These are phyloP conservation scores for Chauna torquata DNA, from an alignment of 2,113 vertebrate species.

Conservation along the genomic window DNA sequence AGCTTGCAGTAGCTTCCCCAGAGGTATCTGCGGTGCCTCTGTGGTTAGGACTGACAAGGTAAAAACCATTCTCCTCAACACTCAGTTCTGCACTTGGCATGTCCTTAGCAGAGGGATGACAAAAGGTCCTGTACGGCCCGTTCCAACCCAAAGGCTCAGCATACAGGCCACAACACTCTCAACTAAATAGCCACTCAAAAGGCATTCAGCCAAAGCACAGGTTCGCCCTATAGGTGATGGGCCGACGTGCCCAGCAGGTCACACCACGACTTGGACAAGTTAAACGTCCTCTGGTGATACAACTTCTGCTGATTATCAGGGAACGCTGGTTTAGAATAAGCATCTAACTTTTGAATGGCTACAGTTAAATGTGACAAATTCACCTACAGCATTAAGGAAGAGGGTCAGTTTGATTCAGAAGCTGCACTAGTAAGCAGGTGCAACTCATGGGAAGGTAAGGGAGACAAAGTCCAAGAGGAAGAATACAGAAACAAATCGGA, in stretches of 20 bases:
- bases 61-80: neutral
- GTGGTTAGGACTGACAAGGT: neutral
- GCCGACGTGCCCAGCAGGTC: neutral
- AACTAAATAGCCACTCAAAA: accelerated
- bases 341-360: neutral
- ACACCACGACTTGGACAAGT: neutral
- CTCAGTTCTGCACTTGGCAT: neutral
- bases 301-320: neutral
- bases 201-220: neutral
- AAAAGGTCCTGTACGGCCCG: accelerated
- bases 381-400: neutral
- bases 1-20: neutral
- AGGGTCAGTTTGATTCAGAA: neutral
- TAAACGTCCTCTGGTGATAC: neutral
- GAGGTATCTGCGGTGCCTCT: neutral
- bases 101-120: accelerated
- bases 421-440: neutral
- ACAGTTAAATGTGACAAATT: neutral
- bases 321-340: neutral
- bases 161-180: neutral
- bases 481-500: neutral
- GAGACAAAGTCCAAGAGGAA: neutral
- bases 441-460: neutral
- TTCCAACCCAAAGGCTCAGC: neutral
- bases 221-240: neutral